Evolutionary conservation across 2,797 vertebrate genomes (phyloP).

Genomic region (Megaceryle alcyon): DNA sequence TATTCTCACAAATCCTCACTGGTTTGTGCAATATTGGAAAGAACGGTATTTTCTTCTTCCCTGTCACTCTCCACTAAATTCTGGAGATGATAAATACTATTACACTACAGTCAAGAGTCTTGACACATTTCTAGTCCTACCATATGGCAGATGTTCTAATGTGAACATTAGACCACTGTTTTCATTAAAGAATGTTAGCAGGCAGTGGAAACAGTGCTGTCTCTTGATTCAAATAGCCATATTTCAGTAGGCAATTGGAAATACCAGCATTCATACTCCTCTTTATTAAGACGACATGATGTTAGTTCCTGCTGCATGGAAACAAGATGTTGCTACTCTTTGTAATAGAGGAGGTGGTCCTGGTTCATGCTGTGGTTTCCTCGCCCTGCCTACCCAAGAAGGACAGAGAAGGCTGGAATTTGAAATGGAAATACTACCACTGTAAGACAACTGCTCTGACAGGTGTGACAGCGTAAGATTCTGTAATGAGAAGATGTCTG

Average conservation of each 20-base stretch:
- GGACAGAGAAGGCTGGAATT: not conserved
- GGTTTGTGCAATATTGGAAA: not conserved
- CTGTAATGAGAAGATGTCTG: not conserved
- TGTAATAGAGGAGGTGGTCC: not conserved
- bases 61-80: not conserved
- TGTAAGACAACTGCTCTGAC: not conserved
- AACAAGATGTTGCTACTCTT: not conserved
- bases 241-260: not conserved
- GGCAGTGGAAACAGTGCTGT: not conserved
- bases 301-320: not conserved
- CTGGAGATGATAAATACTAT: not conserved
- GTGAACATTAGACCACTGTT: not conserved
- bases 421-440: not conserved
- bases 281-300: not conserved
- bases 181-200: not conserved
- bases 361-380: not conserved
- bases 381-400: not conserved
- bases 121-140: not conserved
- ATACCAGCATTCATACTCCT: not conserved
- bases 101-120: not conserved
- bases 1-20: not conserved
- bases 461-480: rapidly evolving
- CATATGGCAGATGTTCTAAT: not conserved
- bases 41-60: not conserved
- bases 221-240: not conserved